phyloP scores from a whole-genome alignment of 2,113 vertebrate genomes.

The Antennarius striatus region DNA sequence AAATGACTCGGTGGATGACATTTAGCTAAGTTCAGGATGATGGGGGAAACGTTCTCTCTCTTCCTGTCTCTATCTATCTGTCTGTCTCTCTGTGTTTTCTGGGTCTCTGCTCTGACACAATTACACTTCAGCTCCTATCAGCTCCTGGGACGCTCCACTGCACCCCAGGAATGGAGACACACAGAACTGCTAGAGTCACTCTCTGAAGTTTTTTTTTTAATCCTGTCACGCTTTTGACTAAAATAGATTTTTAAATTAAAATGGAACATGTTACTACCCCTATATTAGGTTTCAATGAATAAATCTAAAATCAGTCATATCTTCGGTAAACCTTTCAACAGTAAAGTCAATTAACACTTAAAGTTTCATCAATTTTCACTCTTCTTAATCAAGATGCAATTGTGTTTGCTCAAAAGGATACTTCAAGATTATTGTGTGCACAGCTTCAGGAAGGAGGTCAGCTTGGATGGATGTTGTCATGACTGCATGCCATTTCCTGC shows the following conservation, averaged over 20 bases:
- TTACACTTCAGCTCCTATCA: constrained; percentile 72
- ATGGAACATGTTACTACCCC: background rate
- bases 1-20: constrained; percentile 53
- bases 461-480: no score
- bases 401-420: no score
- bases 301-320: background rate
- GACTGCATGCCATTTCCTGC: no score
- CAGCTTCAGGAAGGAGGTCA: no score
- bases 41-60: constrained; percentile 33
- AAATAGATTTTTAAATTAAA: background rate
- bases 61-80: constrained; percentile 53
- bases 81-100: constrained; percentile 64
- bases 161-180: constrained; percentile 61
- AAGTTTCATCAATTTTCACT: no score
- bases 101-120: constrained; percentile 71
- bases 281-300: constrained; percentile 3
- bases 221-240: constrained; percentile 1
- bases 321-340: no score
- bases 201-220: background rate
- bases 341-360: no score
- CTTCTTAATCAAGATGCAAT: no score
- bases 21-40: constrained; percentile 50
- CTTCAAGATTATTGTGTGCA: no score
- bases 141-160: constrained; percentile 64
- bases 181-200: constrained; percentile 10